These are phyloP conservation scores for Melipona quadrifasciata DNA, from an alignment of 1,140 invertebrate genomes.

Conservation along the genomic window DNA sequence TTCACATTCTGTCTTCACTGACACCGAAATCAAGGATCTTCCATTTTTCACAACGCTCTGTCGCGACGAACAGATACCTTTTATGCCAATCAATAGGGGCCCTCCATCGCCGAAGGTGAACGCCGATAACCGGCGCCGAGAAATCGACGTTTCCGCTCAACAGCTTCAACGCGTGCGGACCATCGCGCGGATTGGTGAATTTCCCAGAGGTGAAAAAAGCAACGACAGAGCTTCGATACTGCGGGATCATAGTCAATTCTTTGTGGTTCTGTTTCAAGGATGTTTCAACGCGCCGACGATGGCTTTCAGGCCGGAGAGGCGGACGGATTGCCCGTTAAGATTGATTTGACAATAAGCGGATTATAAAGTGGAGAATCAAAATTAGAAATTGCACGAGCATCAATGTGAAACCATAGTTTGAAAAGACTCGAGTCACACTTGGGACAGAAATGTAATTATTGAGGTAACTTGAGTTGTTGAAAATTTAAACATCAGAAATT, in stretches of 20 bases:
- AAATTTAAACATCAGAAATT: not conserved
- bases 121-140: conserved; percentile 40
- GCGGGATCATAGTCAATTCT: not conserved
- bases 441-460: too few relatives aligned
- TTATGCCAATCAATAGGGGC: conserved; percentile 41
- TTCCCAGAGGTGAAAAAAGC: not conserved
- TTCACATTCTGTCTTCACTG: conserved; percentile 34
- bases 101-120: conserved; percentile 50
- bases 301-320: not conserved
- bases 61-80: conserved; percentile 31
- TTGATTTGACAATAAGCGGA: not conserved
- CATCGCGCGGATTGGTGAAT: not conserved
- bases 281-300: not conserved
- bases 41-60: conserved; percentile 21
- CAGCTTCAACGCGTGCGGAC: conserved; percentile 13
- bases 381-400: not conserved
- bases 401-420: not conserved
- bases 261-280: not conserved
- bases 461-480: not conserved
- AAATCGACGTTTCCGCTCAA: conserved; percentile 48
- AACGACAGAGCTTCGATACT: not conserved
- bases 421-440: not conserved
- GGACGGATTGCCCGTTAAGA: not conserved
- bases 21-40: not conserved
- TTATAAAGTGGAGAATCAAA: not conserved